Evolutionary conservation across 35 echinoderm and acorn worm species (phyloP).

Genomic region (Holothuria glaberrima): DNA sequence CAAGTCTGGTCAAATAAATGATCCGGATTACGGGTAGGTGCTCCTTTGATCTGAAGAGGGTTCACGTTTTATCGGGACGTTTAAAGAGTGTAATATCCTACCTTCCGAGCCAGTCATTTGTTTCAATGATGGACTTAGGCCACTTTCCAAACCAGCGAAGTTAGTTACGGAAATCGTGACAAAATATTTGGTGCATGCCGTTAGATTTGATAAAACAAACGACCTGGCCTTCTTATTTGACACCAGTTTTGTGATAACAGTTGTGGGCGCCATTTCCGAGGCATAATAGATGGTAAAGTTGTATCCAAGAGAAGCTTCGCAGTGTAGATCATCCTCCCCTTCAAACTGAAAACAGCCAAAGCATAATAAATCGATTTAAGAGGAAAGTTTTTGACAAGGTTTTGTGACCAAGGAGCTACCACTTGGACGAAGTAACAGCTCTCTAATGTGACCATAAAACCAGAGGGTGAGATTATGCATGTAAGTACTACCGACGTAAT

Average conservation of each 20-base stretch:
- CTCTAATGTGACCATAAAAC: no score
- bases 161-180: conserved; percentile 30
- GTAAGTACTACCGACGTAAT: no score
- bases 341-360: conserved; percentile 6
- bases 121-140: background rate
- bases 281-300: conserved; percentile 13
- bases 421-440: no score
- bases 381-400: no score
- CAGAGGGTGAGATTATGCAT: no score
- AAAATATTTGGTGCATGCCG: background rate
- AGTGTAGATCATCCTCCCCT: conserved; percentile 6
- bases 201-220: background rate
- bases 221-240: background rate
- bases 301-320: conserved; percentile 5
- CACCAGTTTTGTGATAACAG: background rate
- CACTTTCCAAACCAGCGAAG: conserved; percentile 12
- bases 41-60: no score
- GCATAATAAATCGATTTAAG: background rate
- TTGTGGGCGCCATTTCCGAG: background rate
- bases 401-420: no score
- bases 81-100: background rate
- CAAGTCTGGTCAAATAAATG: no score
- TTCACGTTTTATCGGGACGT: no score
- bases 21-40: no score
- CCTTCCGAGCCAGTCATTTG: conserved; percentile 11